A percentile compares a stretch with the other conserved stretches of the same genome.
Evolutionary conservation across 2,888 invertebrate species (phyloP).

Genomic region (Ormyrus labotus): DNA sequence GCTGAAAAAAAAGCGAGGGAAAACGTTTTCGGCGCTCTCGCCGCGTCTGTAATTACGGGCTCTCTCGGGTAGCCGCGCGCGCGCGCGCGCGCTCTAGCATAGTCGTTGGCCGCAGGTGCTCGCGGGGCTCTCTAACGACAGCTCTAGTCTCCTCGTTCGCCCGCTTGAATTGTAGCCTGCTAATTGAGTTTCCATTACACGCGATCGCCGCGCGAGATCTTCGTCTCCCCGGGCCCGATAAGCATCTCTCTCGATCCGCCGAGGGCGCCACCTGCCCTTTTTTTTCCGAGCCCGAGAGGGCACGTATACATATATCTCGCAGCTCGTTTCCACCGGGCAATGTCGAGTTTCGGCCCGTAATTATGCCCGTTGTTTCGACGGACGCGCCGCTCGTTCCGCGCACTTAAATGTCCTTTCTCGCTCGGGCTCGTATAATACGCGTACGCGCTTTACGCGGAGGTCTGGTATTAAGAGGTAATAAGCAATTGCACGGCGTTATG

Average conservation of each 20-base stretch:
- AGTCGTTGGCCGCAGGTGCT: constrained; percentile 33
- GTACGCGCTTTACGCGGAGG: neutral
- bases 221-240: constrained; percentile 9
- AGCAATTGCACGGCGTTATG: constrained; percentile 49
- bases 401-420: constrained; percentile 22
- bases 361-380: constrained; percentile 36
- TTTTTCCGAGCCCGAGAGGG: neutral
- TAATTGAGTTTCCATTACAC: constrained; percentile 67
- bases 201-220: constrained; percentile 34
- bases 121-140: neutral
- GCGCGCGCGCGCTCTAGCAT: neutral
- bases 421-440: neutral
- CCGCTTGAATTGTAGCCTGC: constrained; percentile 55
- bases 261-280: constrained; percentile 51
- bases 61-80: neutral
- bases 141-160: constrained; percentile 22
- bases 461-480: constrained; percentile 42
- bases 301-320: neutral
- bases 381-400: constrained; percentile 2
- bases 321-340: neutral
- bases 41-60: constrained; percentile 21
- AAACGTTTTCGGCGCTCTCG: neutral
- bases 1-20: neutral
- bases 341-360: constrained; percentile 17
- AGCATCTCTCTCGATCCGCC: constrained; percentile 54